Evolutionary conservation across 2,113 vertebrate genomes (phyloP).

Genomic region (Oxyruncus cristatus): DNA sequence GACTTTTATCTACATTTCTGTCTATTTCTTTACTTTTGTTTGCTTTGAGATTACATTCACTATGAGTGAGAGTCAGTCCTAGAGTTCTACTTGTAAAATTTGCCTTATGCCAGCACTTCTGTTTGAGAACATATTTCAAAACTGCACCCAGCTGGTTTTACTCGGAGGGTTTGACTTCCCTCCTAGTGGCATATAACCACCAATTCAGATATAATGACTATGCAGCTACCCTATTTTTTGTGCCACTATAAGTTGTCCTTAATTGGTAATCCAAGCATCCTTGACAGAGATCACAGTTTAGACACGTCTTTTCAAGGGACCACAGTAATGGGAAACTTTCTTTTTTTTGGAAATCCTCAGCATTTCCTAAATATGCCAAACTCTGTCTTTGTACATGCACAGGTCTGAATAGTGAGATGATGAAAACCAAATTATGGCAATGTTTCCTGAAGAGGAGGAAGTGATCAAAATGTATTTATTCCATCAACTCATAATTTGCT

Average conservation of each 20-base stretch:
- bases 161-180: not conserved
- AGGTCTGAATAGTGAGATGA: not conserved
- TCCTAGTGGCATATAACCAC: not conserved
- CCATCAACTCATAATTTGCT: not conserved
- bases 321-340: not conserved
- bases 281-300: not conserved
- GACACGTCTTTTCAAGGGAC: not conserved
- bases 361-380: not conserved
- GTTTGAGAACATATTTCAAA: not conserved
- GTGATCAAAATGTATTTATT: not conserved
- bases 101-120: conserved; percentile 19
- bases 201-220: not conserved
- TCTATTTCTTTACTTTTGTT: not conserved
- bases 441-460: not conserved
- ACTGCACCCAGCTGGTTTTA: not conserved
- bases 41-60: not conserved
- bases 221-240: not conserved
- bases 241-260: not conserved
- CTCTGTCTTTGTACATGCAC: not conserved
- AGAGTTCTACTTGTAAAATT: conserved; percentile 1
- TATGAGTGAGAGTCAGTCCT: not conserved
- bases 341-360: not conserved
- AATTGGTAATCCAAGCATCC: not conserved
- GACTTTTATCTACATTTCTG: not conserved
- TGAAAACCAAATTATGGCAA: not conserved